Conservation (phyloP, 2,888 invertebrate species). For the Folsomia manolachei region DNA sequence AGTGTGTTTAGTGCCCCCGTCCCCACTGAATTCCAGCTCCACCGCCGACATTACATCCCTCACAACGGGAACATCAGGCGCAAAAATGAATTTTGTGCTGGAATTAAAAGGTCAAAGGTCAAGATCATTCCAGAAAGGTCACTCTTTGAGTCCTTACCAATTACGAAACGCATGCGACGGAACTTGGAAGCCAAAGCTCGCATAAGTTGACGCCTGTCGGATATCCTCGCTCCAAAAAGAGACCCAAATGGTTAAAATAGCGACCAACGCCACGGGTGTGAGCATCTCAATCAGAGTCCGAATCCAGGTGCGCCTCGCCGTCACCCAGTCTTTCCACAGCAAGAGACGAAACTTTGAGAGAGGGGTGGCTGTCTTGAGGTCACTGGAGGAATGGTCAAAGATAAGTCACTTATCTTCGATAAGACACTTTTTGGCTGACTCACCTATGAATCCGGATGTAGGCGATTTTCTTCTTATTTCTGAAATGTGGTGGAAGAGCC, state of each 20-base stretch:
- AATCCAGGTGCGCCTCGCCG: constrained; percentile 24
- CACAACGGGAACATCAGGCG: not conserved
- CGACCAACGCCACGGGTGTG: constrained; percentile 14
- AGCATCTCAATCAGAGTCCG: constrained; percentile 16
- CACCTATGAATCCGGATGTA: constrained; percentile 33
- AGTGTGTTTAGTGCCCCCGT: too few species aligned
- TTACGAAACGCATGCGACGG: not conserved
- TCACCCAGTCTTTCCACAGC: constrained; percentile 33
- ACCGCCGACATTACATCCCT: not conserved
- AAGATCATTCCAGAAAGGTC: not conserved
- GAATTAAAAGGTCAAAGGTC: not conserved
- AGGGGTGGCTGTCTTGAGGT: constrained; percentile 21
- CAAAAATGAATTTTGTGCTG: constrained; percentile 6
- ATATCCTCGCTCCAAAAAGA: not conserved
- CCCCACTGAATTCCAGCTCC: not conserved
- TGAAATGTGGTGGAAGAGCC: constrained; percentile 29
- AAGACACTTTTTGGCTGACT: not conserved
- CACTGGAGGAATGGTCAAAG: constrained; percentile 12
- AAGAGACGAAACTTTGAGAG: constrained; percentile 20
- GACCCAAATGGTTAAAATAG: constrained; percentile 16
- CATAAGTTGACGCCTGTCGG: not conserved
- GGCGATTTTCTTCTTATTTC: constrained; percentile 25
- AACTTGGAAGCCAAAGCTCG: not conserved
- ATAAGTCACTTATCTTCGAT: not conserved
- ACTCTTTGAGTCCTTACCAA: not conserved